phyloP scores from a whole-genome alignment of 2,113 vertebrate genomes.

The Pachyramphus minor region DNA sequence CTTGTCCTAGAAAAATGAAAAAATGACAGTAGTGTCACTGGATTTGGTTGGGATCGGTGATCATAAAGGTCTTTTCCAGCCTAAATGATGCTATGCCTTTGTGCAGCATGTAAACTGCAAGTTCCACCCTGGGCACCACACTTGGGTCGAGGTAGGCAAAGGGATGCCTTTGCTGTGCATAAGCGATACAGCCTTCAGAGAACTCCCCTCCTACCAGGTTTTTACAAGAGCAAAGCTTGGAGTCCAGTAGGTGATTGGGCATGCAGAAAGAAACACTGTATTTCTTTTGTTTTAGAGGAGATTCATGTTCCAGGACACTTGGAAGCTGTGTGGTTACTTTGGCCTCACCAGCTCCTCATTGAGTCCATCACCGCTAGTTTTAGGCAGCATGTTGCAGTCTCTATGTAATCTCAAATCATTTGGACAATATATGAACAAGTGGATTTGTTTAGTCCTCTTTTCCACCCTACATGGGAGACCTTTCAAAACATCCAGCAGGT shows the following conservation, averaged over 20 bases:
- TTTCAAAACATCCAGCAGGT: not conserved
- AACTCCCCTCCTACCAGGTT: not conserved
- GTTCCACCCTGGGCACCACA: not conserved
- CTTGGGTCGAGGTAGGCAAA: not conserved
- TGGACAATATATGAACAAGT: not conserved
- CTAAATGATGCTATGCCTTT: not conserved
- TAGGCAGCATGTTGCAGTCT: not conserved
- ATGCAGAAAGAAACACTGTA: not conserved
- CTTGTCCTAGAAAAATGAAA: not conserved
- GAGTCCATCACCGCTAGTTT: not conserved
- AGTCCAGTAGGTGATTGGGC: not conserved
- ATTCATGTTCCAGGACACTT: not conserved
- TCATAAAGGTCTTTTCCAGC: not conserved
- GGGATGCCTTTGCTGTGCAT: accelerated
- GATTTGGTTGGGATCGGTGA: not conserved
- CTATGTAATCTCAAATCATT: not conserved
- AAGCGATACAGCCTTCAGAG: not conserved
- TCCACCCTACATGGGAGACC: accelerated
- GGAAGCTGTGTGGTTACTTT: not conserved
- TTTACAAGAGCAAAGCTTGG: not conserved
- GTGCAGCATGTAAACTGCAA: not conserved
- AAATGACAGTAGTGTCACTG: accelerated
- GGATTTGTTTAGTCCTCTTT: not conserved
- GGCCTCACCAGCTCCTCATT: not conserved
- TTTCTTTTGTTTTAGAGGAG: not conserved